These are phyloP conservation scores for Glaucopsyche alexis DNA, from an alignment of 2,888 invertebrate genomes.

Conservation along the genomic window DNA sequence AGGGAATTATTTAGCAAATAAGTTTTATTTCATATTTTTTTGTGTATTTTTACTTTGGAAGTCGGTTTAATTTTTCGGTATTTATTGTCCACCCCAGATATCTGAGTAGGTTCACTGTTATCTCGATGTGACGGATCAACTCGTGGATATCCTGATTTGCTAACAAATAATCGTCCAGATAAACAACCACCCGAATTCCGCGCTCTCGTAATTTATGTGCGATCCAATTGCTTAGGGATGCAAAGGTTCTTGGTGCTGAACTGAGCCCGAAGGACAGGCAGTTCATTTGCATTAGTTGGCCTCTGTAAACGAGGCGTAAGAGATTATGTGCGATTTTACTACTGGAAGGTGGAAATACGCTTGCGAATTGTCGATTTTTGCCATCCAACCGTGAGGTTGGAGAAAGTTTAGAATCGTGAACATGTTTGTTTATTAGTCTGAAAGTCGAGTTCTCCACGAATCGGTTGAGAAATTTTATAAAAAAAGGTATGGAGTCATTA, in stretches of 20 bases:
- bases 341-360: conserved; percentile 38
- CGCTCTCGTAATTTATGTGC: no score
- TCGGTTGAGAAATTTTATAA: not conserved
- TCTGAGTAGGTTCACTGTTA: not conserved
- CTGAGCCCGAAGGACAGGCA: conserved; percentile 37
- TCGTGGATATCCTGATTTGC: conserved; percentile 21
- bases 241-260: conserved; percentile 28
- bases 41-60: no score
- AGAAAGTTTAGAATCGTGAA: no score
- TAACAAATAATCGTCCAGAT: conserved; percentile 38
- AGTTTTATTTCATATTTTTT: no score
- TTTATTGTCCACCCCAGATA: no score
- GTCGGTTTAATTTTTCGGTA: no score
- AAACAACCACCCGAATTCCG: conserved; percentile 33
- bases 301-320: conserved; percentile 34
- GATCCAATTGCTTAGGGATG: no score
- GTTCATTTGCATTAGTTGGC: conserved; percentile 33
- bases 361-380: conserved; percentile 36
- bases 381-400: conserved; percentile 34
- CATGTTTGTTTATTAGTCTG: not conserved
- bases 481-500: no score
- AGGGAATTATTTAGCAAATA: no score
- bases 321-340: conserved; percentile 16
- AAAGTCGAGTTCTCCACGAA: not conserved
- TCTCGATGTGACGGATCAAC: not conserved